Evolutionary conservation across 2,888 invertebrate species (phyloP), one percentile per base, ranked within the genome.

Genomic region (Xanthorhoe spadicearia): DNA sequence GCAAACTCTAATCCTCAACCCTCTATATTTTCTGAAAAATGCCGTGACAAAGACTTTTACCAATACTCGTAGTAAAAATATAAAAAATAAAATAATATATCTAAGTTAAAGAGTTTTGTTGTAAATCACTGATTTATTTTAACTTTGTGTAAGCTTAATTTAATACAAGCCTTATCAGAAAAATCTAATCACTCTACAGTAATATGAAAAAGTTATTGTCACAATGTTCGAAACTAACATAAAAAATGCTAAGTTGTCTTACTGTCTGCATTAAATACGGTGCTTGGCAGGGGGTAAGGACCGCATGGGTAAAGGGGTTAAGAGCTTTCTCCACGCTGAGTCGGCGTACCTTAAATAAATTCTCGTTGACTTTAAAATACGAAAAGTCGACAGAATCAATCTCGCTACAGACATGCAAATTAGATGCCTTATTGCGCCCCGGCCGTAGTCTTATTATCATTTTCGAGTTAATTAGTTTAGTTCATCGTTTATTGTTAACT

Each of bases 371-470:
- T 17, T 46, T 64, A 64, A 70, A 70, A 65, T 74, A 71, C 62
- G 13, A 43, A 71, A 54, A 59, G 62, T 62, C 69, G 56, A 64
- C 48, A 53, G 51, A 61, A 75, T 74, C 69, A 70, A 70, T 70
- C 66, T 64, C 68, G 64, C 61, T 68, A 61, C 54, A 76, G 62
- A 63, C 28, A 69, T 63, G 65, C 62, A 69, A 72, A 72, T 69
- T 72, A 70, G 65, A 67, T 60, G 60, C 64, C 61, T 64, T 70
- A 70, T 64, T 72, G 68, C 62, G 64, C 64, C 64, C 65, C 52
- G 60, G 64, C 61, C 70, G 54, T 67, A 69, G 38, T 43, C 38
- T 43, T 13, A 38, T 9, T 10, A 13, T 43, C 13, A 13, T 43
- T 43, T 43, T 3, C 38, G 7, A 43, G 38, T 13, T 13, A 43